A percentile compares a stretch with the other conserved stretches of the same genome.
These are phyloP conservation scores for Quadroppia sp. DNA, from an alignment of 2,888 invertebrate species.

Conservation along the genomic window DNA sequence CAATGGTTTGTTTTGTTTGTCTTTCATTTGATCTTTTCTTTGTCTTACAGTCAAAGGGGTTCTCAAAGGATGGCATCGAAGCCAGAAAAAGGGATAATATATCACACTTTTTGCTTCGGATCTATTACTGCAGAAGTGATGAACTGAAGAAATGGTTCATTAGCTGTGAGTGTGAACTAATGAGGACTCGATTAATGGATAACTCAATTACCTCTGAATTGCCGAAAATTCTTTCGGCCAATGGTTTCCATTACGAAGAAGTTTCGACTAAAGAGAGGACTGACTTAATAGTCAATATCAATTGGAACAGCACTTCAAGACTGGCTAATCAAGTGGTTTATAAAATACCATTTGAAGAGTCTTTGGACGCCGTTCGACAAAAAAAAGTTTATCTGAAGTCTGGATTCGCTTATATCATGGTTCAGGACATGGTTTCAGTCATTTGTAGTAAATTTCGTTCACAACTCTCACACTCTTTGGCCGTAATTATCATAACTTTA, in stretches of 20 bases:
- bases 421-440: slow-evolving; percentile 76
- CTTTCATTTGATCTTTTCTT: background rate
- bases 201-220: slow-evolving; percentile 50
- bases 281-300: slow-evolving; percentile 61
- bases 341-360: slow-evolving; percentile 80
- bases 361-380: slow-evolving; percentile 72
- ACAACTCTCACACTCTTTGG: slow-evolving; percentile 65
- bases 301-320: slow-evolving; percentile 58
- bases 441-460: slow-evolving; percentile 71
- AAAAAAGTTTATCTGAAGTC: slow-evolving; percentile 72
- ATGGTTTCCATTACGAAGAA: slow-evolving; percentile 57
- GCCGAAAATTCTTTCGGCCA: slow-evolving; percentile 63
- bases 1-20: background rate
- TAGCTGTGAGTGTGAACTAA: slow-evolving; percentile 79
- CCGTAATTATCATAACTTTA: slow-evolving; percentile 49
- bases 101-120: slow-evolving; percentile 84
- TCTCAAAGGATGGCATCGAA: slow-evolving; percentile 44
- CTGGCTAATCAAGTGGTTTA: slow-evolving; percentile 61
- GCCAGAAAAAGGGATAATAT: slow-evolving; percentile 65
- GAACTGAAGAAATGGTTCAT: slow-evolving; percentile 85
- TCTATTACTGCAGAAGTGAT: slow-evolving; percentile 79
- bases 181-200: slow-evolving; percentile 60
- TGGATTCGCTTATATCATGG: slow-evolving; percentile 83
- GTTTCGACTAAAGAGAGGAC: slow-evolving; percentile 66
- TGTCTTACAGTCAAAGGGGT: background rate